These are phyloP conservation scores for Leptobrachium ailaonicum DNA, from an alignment of 2,113 vertebrate species.

Conservation along the genomic window DNA sequence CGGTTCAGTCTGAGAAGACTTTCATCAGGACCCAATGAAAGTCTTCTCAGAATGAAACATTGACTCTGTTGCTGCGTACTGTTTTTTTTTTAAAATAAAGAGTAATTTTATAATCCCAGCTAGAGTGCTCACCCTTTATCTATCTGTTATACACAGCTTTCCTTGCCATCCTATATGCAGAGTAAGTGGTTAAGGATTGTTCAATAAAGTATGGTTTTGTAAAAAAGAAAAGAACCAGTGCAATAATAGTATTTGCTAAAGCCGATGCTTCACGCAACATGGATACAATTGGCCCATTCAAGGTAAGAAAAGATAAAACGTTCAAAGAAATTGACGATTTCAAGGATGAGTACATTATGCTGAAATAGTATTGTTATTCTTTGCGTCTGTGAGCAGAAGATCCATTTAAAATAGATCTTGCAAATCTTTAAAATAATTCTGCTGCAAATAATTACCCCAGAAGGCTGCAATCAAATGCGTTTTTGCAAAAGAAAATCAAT, in stretches of 20 bases:
- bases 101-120: too few species aligned
- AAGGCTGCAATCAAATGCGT: slow-evolving; percentile 47
- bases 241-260: slow-evolving; percentile 37
- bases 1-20: too few species aligned
- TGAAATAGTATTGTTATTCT: slow-evolving; percentile 50
- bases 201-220: slow-evolving; percentile 29
- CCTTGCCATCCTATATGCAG: not conserved
- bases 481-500: slow-evolving; percentile 48
- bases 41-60: too few species aligned
- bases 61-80: too few species aligned
- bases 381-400: slow-evolving; percentile 38
- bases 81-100: too few species aligned
- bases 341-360: slow-evolving; percentile 50
- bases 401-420: slow-evolving; percentile 49
- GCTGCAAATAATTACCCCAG: slow-evolving; percentile 49
- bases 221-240: slow-evolving; percentile 15
- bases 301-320: slow-evolving; percentile 37
- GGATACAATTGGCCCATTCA: slow-evolving; percentile 36
- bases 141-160: too few species aligned
- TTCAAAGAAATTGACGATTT: slow-evolving; percentile 49
- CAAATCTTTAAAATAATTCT: slow-evolving; percentile 51
- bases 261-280: slow-evolving; percentile 28
- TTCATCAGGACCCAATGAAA: too few species aligned
- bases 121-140: too few species aligned
- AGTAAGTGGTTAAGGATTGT: slow-evolving; percentile 25